These are phyloP conservation scores for Lasioglossum marginatum DNA, from an alignment of 2,888 invertebrate species.

Conservation along the genomic window DNA sequence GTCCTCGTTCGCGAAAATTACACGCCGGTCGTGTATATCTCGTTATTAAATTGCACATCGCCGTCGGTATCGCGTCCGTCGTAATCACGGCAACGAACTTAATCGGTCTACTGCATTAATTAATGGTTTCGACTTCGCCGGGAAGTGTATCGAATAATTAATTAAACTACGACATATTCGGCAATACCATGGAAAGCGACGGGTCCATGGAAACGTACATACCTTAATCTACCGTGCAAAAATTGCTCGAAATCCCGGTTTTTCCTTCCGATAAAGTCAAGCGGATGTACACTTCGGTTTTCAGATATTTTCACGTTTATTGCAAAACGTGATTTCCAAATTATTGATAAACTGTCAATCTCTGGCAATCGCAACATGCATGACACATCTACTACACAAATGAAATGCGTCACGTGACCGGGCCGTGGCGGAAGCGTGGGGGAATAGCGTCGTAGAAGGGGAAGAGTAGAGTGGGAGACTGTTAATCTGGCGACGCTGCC, in stretches of 20 bases:
- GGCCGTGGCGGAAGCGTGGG: too few species aligned
- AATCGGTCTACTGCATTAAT: constrained; percentile 38
- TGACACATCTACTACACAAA: too few species aligned
- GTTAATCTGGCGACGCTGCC: too few species aligned
- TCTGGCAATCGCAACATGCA: too few species aligned
- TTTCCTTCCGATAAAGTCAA: background rate
- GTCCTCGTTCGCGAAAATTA: constrained; percentile 31
- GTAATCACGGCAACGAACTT: constrained; percentile 21
- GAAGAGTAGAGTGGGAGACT: too few species aligned
- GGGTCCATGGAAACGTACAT: background rate
- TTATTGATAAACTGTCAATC: background rate
- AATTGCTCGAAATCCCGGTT: background rate
- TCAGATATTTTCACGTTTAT: background rate
- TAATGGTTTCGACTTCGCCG: constrained; percentile 15
- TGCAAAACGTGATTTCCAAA: background rate
- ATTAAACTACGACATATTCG: constrained; percentile 23
- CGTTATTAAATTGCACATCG: constrained; percentile 39
- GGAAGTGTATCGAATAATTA: constrained; percentile 33
- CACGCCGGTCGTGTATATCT: background rate
- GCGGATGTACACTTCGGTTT: background rate
- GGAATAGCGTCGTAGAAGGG: too few species aligned
- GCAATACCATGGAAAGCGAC: background rate
- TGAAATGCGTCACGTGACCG: too few species aligned
- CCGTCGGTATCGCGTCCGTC: constrained; percentile 1
- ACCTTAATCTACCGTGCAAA: background rate